Evolutionary conservation across 1,140 invertebrate genomes (phyloP).

Genomic region (Leptopilina clavipes): DNA sequence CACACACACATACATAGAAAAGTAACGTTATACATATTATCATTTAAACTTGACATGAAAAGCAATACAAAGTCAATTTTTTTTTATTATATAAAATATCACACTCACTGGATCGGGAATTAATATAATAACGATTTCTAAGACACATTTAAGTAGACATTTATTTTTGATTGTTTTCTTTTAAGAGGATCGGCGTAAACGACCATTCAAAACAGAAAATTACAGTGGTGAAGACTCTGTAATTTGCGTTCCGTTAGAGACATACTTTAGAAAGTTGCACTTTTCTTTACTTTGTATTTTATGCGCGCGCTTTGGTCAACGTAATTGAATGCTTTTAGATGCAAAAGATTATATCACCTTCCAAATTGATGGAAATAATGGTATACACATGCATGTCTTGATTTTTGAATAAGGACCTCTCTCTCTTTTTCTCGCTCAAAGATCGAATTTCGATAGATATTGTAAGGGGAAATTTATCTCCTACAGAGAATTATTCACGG

Average conservation of each 20-base stretch:
- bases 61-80: not conserved
- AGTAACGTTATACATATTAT: constrained; percentile 11
- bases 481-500: not conserved
- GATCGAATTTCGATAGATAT: not conserved
- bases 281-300: constrained; percentile 22
- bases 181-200: constrained; percentile 7
- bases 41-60: not conserved
- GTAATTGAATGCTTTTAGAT: constrained; percentile 14
- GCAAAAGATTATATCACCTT: not conserved
- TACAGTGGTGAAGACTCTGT: constrained; percentile 14
- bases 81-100: not conserved
- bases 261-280: constrained; percentile 30
- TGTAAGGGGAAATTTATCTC: not conserved
- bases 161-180: constrained; percentile 30
- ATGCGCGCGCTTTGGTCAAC: not conserved
- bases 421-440: not conserved
- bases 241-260: constrained; percentile 32
- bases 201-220: constrained; percentile 25
- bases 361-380: constrained; percentile 4
- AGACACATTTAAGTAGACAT: constrained; percentile 17
- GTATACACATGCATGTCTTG: not conserved
- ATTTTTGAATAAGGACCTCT: not conserved
- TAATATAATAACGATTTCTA: not conserved
- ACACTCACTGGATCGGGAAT: not conserved
- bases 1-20: not conserved